A percentile compares a stretch with the other conserved stretches of the same genome.
Evolutionary conservation across 2,888 invertebrate genomes (phyloP).

Genomic region (Hydropsyche betteni): DNA sequence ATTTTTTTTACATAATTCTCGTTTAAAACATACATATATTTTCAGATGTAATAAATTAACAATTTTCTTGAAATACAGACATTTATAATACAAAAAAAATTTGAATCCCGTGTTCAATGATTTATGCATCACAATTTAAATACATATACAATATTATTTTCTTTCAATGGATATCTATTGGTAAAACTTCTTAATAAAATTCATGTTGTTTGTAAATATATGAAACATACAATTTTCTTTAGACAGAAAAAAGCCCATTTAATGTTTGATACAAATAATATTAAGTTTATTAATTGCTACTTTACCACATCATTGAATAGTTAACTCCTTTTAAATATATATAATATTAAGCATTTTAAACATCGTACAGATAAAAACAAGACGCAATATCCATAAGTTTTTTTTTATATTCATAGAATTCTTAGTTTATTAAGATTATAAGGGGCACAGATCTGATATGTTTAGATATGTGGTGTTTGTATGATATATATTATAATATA

Average conservation of each 20-base stretch:
- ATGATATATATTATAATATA: conserved; percentile 61
- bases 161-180: conserved; percentile 3
- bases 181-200: conserved; percentile 28
- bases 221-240: conserved; percentile 21
- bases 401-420: conserved; percentile 58
- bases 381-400: conserved; percentile 52
- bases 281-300: conserved; percentile 34
- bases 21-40: neutral
- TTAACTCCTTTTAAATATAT: conserved; percentile 34
- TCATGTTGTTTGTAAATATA: conserved; percentile 7
- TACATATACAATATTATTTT: neutral
- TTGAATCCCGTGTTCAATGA: conserved; percentile 16
- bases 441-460: conserved; percentile 84
- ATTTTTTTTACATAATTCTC: conserved; percentile 5
- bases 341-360: conserved; percentile 42
- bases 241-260: conserved; percentile 34
- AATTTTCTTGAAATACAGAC: too few species aligned
- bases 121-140: conserved; percentile 24
- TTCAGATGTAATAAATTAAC: too few species aligned
- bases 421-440: conserved; percentile 62
- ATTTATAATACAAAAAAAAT: neutral
- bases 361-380: conserved; percentile 51
- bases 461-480: conserved; percentile 79
- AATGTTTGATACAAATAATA: conserved; percentile 26
- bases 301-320: conserved; percentile 41